Conservation (phyloP, 1,140 invertebrate genomes). For the Danaus melanippus region DNA sequence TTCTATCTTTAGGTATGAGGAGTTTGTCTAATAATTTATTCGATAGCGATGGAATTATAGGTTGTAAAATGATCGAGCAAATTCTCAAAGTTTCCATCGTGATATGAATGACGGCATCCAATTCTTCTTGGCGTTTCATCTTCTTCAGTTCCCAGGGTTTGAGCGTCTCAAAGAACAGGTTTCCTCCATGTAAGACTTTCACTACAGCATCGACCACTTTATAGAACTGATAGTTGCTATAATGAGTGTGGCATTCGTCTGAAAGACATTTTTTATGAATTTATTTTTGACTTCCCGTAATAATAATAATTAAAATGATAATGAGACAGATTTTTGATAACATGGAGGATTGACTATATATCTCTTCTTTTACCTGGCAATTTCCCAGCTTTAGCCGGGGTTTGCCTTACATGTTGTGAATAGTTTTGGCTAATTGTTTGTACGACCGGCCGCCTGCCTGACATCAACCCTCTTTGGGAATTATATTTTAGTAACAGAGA, state of each 20-base stretch:
- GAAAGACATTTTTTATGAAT: conserved; percentile 15
- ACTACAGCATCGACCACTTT: conserved; percentile 87
- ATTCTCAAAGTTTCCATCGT: conserved; percentile 88
- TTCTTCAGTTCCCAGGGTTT: conserved; percentile 89
- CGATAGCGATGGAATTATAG: conserved; percentile 85
- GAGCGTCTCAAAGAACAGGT: conserved; percentile 88
- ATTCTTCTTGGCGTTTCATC: conserved; percentile 61
- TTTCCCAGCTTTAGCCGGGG: no score
- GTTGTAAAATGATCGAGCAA: conserved; percentile 83
- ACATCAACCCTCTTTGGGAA: no score
- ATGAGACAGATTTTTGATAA: no score
- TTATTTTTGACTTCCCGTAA: no score
- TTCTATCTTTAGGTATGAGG: conserved; percentile 56
- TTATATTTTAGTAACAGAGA: no score
- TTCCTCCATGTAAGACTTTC: conserved; percentile 80
- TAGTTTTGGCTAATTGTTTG: no score
- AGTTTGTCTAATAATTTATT: conserved; percentile 79
- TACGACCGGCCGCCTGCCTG: no score
- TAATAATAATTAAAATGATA: no score
- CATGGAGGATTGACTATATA: no score
- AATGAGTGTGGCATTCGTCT: conserved; percentile 77
- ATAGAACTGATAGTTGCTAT: conserved; percentile 87
- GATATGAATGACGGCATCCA: conserved; percentile 85
- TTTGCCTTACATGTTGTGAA: no score
- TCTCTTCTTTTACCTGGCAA: no score